Conservation (phyloP, 1,140 invertebrate genomes). For the Dreissena rostriformis region DNA sequence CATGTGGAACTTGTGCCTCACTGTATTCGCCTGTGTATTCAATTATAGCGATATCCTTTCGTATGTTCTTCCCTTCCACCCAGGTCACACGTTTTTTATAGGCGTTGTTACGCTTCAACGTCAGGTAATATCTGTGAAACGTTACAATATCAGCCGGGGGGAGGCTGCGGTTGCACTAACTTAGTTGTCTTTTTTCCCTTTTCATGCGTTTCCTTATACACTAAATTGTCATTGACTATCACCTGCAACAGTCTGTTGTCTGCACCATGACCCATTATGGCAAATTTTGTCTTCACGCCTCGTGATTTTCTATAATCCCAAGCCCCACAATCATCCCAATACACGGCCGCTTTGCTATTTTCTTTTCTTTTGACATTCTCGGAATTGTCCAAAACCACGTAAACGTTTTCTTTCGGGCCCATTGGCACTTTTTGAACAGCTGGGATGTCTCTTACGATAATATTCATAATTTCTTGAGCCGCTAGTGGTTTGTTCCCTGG, state of each 20-base stretch:
- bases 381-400: conserved; percentile 1
- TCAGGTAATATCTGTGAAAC: conserved; percentile 6
- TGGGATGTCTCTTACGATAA: conserved; percentile 22
- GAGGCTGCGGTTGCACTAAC: conserved; percentile 11
- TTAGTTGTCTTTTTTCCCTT: background rate
- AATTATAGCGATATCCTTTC: background rate
- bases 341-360: background rate
- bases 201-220: background rate
- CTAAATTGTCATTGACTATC: background rate
- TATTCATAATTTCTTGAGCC: conserved; percentile 8
- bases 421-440: conserved; percentile 7
- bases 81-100: conserved; percentile 27
- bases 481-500: conserved; percentile 5
- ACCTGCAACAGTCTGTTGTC: background rate
- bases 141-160: background rate
- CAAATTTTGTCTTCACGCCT: background rate
- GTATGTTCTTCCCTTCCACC: background rate
- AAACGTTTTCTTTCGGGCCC: conserved; percentile 13
- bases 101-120: background rate
- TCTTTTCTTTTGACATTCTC: background rate
- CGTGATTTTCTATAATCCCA: conserved; percentile 18
- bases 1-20: background rate
- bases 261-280: background rate
- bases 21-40: conserved; percentile 33
- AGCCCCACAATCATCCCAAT: conserved; percentile 15